Conservation (phyloP, 2,888 invertebrate genomes). For the Resseliella maxima region DNA sequence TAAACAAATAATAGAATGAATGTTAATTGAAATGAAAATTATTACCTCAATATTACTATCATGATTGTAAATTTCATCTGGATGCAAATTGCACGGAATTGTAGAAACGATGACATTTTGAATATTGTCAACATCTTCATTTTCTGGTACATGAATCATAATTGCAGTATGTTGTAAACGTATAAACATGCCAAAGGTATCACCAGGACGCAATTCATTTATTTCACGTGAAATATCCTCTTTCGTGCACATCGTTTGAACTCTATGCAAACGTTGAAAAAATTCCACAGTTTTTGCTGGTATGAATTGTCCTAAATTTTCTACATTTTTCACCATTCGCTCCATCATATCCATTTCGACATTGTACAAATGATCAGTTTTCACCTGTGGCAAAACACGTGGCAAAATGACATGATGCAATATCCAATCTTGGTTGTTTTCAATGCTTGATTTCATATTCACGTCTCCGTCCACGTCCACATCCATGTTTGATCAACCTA, state of each 20-base stretch:
- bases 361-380: neutral
- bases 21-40: neutral
- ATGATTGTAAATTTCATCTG: neutral
- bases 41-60: neutral
- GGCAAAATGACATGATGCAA: neutral
- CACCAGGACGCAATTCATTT: neutral
- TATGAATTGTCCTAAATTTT: neutral
- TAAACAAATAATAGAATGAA: neutral
- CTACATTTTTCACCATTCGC: neutral
- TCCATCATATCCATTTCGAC: neutral
- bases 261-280: neutral
- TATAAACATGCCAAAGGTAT: neutral
- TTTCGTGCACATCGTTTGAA: neutral
- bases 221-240: neutral
- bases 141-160: slow-evolving; percentile 9
- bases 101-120: slow-evolving; percentile 1
- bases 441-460: neutral
- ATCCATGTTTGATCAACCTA: no score
- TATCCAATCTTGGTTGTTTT: neutral
- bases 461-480: neutral
- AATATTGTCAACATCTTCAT: neutral
- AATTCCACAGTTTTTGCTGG: neutral
- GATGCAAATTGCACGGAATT: neutral
- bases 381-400: neutral
- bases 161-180: neutral